Conservation (phyloP, 2,888 invertebrate species). For the Polyploca ridens region DNA sequence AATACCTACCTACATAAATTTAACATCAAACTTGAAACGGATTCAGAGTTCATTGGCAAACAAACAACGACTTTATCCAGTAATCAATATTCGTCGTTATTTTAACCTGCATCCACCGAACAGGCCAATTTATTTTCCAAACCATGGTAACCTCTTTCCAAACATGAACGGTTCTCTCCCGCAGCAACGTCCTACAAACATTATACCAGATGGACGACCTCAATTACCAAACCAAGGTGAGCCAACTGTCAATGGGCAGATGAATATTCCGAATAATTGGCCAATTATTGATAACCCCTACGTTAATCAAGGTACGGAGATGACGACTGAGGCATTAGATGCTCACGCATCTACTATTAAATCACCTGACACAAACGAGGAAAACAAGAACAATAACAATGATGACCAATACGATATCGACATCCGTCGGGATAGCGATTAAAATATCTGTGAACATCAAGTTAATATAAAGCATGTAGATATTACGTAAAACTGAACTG, state of each 20-base stretch:
- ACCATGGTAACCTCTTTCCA: not conserved
- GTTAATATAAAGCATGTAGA: not conserved
- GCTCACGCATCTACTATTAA: not conserved
- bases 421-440: not conserved
- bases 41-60: not conserved
- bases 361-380: not conserved
- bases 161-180: not conserved
- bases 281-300: not conserved
- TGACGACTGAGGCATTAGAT: not conserved
- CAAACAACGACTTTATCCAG: not conserved
- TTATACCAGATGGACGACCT: not conserved
- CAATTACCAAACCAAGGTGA: slow-evolving; percentile 9
- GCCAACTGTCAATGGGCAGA: slow-evolving; percentile 13
- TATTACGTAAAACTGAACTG: not conserved
- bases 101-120: not conserved
- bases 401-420: not conserved
- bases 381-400: not conserved
- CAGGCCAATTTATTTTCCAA: not conserved
- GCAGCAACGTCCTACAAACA: not conserved
- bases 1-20: not conserved
- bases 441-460: not conserved
- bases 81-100: not conserved
- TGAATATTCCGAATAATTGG: slow-evolving; percentile 15
- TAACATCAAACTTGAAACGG: not conserved
- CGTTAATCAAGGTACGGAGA: not conserved